Evolutionary conservation across 2,797 vertebrate species (phyloP).

Genomic region (Oreortyx pictus): DNA sequence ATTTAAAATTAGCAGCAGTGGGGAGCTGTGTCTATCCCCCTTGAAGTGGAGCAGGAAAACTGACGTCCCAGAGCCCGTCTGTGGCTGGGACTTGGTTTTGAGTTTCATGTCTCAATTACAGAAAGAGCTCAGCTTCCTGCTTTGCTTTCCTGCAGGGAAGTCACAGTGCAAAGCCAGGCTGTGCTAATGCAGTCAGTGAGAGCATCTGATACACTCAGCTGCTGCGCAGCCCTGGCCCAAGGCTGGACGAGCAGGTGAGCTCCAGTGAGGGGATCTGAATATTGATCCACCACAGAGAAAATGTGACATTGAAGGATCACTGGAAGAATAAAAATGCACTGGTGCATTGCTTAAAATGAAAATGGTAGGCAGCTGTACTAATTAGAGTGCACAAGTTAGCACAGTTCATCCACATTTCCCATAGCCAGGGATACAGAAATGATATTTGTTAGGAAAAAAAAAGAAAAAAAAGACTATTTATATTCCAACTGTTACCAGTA

Average conservation of each 20-base stretch:
- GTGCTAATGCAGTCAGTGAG: fast-evolving
- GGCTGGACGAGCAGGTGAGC: not conserved
- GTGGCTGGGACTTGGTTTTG: fast-evolving
- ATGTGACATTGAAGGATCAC: not conserved
- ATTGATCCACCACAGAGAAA: not conserved
- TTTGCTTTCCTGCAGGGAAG: not conserved
- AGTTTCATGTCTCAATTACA: not conserved
- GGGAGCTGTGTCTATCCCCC: not conserved
- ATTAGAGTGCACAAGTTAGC: not conserved
- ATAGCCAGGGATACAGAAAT: not conserved
- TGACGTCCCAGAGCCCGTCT: not conserved
- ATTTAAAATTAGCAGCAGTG: not conserved
- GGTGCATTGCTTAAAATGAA: not conserved
- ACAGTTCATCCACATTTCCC: not conserved
- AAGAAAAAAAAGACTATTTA: not conserved
- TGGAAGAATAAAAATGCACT: not conserved
- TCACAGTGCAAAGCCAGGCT: not conserved
- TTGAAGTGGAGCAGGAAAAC: not conserved
- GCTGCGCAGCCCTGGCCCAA: not conserved
- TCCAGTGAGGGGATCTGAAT: not conserved
- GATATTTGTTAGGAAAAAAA: not conserved
- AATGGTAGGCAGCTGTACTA: not conserved
- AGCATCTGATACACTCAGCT: not conserved
- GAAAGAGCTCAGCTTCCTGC: not conserved
- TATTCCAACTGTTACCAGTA: not conserved